Percentiles rank a stretch among this genome's conserved stretches.
These are phyloP conservation scores for Zeugodacus cucurbitae DNA, from an alignment of 1,140 invertebrate genomes.

Conservation along the genomic window DNA sequence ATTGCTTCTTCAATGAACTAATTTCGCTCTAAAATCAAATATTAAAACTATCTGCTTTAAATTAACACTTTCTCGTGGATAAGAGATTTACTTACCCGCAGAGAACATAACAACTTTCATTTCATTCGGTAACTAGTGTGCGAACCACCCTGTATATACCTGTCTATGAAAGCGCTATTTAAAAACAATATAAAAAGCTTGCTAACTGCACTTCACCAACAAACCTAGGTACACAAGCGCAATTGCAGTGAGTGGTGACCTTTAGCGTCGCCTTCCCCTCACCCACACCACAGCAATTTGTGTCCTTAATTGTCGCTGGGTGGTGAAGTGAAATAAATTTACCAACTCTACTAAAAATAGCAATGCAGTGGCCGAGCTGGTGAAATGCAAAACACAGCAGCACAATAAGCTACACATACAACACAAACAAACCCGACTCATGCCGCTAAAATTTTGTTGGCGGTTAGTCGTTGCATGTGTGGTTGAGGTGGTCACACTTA, in stretches of 20 bases:
- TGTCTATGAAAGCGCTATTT: not conserved
- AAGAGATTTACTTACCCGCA: too few species aligned
- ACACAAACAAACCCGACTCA: not conserved
- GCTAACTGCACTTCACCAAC: not conserved
- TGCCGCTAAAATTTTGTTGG: not conserved
- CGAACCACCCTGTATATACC: not conserved
- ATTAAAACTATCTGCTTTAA: too few species aligned
- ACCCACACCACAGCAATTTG: not conserved
- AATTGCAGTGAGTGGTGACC: not conserved
- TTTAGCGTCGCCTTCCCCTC: not conserved
- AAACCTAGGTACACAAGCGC: not conserved
- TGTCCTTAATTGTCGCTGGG: not conserved
- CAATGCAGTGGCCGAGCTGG: not conserved
- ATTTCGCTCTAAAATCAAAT: too few species aligned
- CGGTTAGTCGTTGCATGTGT: not conserved
- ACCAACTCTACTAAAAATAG: not conserved
- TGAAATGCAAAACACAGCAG: not conserved
- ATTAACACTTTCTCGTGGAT: too few species aligned
- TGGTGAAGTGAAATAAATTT: not conserved
- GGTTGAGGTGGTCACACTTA: not conserved
- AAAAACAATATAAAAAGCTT: not conserved
- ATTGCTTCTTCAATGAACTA: too few species aligned
- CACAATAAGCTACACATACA: not conserved
- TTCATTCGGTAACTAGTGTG: not conserved
- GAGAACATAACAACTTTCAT: too few species aligned